These are phyloP conservation scores for Eupelmus urozonus DNA, from an alignment of 2,888 invertebrate species.

Conservation along the genomic window DNA sequence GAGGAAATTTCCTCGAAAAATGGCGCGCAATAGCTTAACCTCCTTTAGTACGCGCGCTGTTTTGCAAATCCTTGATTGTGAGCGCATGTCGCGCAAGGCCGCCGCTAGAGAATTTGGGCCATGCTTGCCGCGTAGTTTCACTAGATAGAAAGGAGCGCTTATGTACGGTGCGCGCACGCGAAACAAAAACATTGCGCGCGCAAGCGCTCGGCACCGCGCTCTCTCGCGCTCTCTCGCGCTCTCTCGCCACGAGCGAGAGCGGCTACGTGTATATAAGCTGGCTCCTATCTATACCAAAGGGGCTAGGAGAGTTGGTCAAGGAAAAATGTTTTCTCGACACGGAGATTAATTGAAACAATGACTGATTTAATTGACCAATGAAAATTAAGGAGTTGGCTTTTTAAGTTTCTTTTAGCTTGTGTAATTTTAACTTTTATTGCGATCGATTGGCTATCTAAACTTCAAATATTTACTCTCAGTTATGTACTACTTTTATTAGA, in stretches of 20 bases:
- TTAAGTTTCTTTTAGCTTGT: too few species aligned
- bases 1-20: conserved; percentile 39
- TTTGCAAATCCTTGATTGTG: conserved; percentile 42
- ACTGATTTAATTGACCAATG: too few species aligned
- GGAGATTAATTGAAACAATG: not conserved
- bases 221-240: not conserved
- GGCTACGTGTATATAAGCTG: too few species aligned
- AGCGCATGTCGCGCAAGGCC: conserved; percentile 59
- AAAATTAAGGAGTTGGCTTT: too few species aligned
- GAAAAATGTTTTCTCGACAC: not conserved
- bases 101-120: conserved; percentile 69
- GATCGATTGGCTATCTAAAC: too few species aligned
- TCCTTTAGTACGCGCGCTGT: conserved; percentile 31
- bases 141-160: conserved; percentile 69
- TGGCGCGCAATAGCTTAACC: conserved; percentile 9
- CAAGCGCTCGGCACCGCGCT: not conserved
- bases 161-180: not conserved
- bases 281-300: too few species aligned
- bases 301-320: not conserved
- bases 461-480: too few species aligned
- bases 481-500: too few species aligned
- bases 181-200: conserved; percentile 37
- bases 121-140: conserved; percentile 64
- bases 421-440: too few species aligned
- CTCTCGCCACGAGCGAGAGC: too few species aligned